A percentile compares a stretch with the other conserved stretches of the same genome.
phyloP scores from a whole-genome alignment of 2,113 vertebrate species.

The Narcine bancroftii region DNA sequence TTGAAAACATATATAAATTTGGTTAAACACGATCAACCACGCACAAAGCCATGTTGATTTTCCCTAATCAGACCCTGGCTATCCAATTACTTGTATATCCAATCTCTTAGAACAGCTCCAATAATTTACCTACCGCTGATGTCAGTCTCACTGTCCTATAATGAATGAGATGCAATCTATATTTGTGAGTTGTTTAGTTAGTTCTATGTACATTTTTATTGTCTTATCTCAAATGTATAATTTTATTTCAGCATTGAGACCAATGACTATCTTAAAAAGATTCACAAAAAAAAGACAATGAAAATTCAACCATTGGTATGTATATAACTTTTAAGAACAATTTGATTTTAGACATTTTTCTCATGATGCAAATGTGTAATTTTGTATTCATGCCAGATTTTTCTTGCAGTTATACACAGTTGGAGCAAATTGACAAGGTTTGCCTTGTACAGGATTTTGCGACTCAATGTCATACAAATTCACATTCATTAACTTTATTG shows the following conservation, averaged over 20 bases:
- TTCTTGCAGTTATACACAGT: background rate
- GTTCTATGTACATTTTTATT: background rate
- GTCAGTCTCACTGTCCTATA: no score
- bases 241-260: conserved; percentile 29
- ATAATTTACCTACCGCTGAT: no score
- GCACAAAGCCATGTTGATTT: no score
- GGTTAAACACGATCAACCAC: no score
- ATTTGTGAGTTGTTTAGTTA: background rate
- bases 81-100: no score
- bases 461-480: no score
- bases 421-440: background rate
- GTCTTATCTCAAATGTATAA: background rate
- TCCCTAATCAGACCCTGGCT: no score
- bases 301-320: background rate
- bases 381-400: background rate
- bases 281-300: background rate
- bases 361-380: background rate
- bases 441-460: background rate
- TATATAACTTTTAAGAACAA: background rate
- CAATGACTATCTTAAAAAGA: background rate
- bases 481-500: no score
- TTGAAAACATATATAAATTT: no score
- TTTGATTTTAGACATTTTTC: background rate
- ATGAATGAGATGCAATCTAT: background rate
- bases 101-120: no score